These are phyloP conservation scores for Scylla paramamosain DNA, from an alignment of 1,140 invertebrate genomes.

Conservation along the genomic window DNA sequence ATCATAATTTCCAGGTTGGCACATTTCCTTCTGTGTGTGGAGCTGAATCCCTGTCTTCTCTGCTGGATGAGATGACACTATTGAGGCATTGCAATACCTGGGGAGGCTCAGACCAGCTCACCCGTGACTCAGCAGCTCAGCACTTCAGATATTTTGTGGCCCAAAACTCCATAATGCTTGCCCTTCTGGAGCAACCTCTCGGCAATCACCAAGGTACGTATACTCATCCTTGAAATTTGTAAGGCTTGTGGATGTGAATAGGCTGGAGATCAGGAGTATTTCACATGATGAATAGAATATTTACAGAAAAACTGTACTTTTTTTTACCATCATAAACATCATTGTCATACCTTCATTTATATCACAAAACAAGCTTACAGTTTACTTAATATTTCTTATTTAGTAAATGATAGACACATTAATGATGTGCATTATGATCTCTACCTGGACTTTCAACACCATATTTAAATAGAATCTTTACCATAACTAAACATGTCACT, in stretches of 20 bases:
- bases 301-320: too few species aligned
- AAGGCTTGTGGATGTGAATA: not conserved
- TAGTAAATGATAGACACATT: too few species aligned
- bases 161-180: constrained; percentile 93
- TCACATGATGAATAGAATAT: not conserved
- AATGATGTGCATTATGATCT: too few species aligned
- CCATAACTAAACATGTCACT: too few species aligned
- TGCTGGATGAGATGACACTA: constrained; percentile 93
- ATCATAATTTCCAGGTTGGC: constrained; percentile 83
- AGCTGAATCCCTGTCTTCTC: constrained; percentile 90
- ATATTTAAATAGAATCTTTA: too few species aligned
- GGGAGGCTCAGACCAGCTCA: constrained; percentile 81
- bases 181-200: constrained; percentile 93
- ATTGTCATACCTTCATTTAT: too few species aligned
- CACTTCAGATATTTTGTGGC: constrained; percentile 93
- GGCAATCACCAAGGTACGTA: constrained; percentile 83
- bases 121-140: constrained; percentile 83
- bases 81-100: constrained; percentile 88
- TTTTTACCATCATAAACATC: too few species aligned
- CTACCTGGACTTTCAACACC: too few species aligned
- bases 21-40: constrained; percentile 92
- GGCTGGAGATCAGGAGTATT: not conserved
- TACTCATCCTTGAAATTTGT: not conserved
- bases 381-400: too few species aligned
- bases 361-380: too few species aligned